A percentile compares a stretch with the other conserved stretches of the same genome.
Conservation (phyloP, 2,888 invertebrate genomes). For the Polyommatus icarus region DNA sequence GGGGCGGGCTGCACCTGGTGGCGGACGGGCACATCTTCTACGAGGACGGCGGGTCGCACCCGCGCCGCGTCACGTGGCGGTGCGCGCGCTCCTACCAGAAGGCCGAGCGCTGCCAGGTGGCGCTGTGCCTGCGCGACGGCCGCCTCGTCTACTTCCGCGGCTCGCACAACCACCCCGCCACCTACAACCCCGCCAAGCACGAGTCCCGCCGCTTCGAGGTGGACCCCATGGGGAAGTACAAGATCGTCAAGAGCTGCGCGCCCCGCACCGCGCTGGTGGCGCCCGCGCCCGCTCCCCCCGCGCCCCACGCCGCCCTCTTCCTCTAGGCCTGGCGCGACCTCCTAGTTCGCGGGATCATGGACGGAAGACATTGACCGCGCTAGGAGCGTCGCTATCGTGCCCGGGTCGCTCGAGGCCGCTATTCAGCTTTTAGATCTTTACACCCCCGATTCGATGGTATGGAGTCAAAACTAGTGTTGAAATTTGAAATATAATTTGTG, state of each 20-base stretch:
- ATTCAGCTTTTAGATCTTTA: conserved; percentile 5
- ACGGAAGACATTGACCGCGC: conserved; percentile 64
- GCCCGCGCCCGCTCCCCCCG: conserved; percentile 51
- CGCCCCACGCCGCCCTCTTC: conserved; percentile 67
- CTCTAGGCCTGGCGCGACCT: conserved; percentile 80
- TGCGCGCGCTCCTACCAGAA: conserved; percentile 76
- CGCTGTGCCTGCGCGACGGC: conserved; percentile 73
- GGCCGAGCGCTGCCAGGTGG: conserved; percentile 74
- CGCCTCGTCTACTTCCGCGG: conserved; percentile 73
- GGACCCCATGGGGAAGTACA: conserved; percentile 76
- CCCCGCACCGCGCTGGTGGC: conserved; percentile 49
- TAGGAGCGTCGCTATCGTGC: conserved; percentile 61
- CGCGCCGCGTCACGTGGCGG: conserved; percentile 73
- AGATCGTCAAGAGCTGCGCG: conserved; percentile 63
- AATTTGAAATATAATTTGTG: background rate
- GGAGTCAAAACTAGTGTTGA: background rate
- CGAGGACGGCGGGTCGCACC: conserved; percentile 75
- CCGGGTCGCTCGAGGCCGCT: background rate
- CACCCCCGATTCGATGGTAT: background rate
- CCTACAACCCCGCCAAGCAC: conserved; percentile 72
- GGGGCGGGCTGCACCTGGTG: conserved; percentile 72
- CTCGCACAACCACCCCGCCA: conserved; percentile 70
- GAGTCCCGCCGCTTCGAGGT: conserved; percentile 72
- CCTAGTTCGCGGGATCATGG: conserved; percentile 72
- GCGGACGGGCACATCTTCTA: conserved; percentile 76